Evolutionary conservation across 1,140 invertebrate species (phyloP).

Genomic region (Sweltsa coloradensis): DNA sequence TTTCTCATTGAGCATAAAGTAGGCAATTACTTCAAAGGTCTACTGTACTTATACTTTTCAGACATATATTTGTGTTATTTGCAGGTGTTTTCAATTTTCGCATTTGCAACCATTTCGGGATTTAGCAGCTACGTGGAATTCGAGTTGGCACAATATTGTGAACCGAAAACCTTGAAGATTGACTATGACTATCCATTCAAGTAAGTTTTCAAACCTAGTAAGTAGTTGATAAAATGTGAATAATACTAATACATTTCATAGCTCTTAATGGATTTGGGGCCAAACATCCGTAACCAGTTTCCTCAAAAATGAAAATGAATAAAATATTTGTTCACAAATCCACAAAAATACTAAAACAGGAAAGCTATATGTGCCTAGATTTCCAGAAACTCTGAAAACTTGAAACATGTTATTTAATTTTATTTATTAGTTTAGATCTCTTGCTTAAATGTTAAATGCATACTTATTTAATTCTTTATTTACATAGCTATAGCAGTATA

Average conservation of each 20-base stretch:
- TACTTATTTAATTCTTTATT: no score
- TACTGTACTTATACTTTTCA: no score
- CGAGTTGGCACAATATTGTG: not conserved
- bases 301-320: not conserved
- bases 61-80: no score
- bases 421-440: no score
- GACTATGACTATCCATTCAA: slow-evolving; percentile 7
- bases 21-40: no score
- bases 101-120: slow-evolving; percentile 40
- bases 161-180: slow-evolving; percentile 18
- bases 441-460: no score
- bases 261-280: not conserved
- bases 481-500: no score
- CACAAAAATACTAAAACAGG: not conserved
- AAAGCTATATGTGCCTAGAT: not conserved
- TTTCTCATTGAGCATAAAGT: no score
- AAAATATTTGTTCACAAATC: not conserved
- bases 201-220: not conserved
- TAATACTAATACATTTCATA: not conserved
- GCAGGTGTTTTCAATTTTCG: slow-evolving; percentile 42
- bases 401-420: no score
- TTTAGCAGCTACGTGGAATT: slow-evolving; percentile 26
- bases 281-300: not conserved
- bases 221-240: not conserved
- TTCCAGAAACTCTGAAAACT: no score